Percentiles rank a stretch among this genome's conserved stretches.
phyloP scores from a whole-genome alignment of 2,113 vertebrate genomes.

The Cryptomyrus ogoouensis region DNA sequence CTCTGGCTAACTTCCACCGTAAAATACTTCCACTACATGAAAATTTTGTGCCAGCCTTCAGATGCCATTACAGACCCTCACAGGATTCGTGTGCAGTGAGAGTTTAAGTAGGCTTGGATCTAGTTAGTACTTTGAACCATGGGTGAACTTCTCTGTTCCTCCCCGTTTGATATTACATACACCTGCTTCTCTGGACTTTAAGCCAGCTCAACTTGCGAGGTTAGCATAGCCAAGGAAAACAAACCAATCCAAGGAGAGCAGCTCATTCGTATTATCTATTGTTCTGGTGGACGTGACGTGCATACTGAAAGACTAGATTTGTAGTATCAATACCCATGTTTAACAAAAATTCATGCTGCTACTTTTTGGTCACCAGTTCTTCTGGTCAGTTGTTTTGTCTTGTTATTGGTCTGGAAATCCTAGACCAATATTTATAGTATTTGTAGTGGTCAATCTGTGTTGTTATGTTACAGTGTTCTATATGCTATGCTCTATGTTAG shows the following conservation, averaged over 20 bases:
- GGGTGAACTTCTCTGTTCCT: not conserved
- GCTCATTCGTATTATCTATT: not conserved
- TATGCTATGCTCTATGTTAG: not conserved
- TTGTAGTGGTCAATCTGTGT: not conserved
- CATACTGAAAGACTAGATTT: not conserved
- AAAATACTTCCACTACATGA: not conserved
- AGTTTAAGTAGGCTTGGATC: not conserved
- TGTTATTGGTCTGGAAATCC: not conserved
- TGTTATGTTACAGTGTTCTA: not conserved
- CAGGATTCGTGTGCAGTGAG: not conserved
- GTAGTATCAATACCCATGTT: not conserved
- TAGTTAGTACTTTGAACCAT: not conserved
- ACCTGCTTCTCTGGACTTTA: not conserved
- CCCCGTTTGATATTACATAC: not conserved
- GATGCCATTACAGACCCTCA: not conserved
- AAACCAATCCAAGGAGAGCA: not conserved
- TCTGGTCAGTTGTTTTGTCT: not conserved
- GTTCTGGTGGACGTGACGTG: not conserved
- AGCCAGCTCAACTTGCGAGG: not conserved
- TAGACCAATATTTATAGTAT: not conserved
- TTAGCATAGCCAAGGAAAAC: not conserved
- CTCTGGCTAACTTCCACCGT: not conserved
- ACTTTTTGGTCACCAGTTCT: not conserved
- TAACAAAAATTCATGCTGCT: not conserved
- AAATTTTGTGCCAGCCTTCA: not conserved